Percentiles rank a stretch among this genome's conserved stretches.
Evolutionary conservation across 2,797 vertebrate species (phyloP).

Genomic region (Sarcophilus harrisii): DNA sequence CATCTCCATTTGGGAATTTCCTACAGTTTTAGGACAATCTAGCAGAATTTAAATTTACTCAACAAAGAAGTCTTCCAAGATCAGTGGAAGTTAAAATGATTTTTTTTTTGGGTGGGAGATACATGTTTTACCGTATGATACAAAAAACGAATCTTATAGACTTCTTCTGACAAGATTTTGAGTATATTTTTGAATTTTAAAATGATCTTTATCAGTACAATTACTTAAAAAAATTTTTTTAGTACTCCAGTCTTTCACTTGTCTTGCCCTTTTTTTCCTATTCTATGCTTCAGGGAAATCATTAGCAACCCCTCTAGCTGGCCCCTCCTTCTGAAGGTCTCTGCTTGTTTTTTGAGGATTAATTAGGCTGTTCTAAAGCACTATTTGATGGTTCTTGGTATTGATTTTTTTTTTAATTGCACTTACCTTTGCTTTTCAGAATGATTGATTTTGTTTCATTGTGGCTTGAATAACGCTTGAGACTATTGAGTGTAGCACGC

Average conservation of each 20-base stretch:
- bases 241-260: not conserved
- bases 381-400: not conserved
- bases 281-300: not conserved
- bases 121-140: not conserved
- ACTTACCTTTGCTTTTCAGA: not conserved
- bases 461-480: not conserved
- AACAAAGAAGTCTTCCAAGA: not conserved
- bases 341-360: not conserved
- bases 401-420: not conserved
- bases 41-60: not conserved
- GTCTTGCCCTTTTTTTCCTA: not conserved
- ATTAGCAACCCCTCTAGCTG: not conserved
- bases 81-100: not conserved
- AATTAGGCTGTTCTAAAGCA: not conserved
- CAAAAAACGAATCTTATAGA: not conserved
- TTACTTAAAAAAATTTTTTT: not conserved
- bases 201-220: not conserved
- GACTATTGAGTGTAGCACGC: not conserved
- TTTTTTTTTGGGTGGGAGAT: not conserved
- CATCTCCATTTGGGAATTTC: not conserved
- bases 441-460: not conserved
- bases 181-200: not conserved
- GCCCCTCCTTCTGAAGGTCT: not conserved
- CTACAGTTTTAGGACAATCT: not conserved
- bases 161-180: not conserved